Conservation (phyloP, 2,797 vertebrate genomes). For the Acanthis flammea region DNA sequence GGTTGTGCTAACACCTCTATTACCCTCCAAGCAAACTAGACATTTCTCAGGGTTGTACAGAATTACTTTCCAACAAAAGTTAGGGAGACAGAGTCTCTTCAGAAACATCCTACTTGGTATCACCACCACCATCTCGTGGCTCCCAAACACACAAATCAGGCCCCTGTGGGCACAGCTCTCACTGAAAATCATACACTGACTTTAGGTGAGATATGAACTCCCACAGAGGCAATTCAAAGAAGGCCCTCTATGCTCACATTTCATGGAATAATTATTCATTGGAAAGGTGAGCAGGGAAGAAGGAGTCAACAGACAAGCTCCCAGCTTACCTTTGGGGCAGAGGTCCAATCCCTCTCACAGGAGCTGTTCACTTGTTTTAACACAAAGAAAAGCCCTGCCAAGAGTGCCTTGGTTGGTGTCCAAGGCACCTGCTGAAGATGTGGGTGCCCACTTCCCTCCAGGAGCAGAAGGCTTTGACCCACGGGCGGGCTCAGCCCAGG, state of each 20-base stretch:
- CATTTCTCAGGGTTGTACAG: neutral
- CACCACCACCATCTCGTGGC: neutral
- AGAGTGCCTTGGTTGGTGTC: neutral
- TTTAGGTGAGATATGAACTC: neutral
- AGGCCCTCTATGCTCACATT: neutral
- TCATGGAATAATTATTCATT: neutral
- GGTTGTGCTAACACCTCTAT: neutral
- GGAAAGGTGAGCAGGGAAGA: neutral
- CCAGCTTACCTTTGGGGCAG: neutral
- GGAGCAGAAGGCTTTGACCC: neutral
- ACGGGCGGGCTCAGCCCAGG: neutral
- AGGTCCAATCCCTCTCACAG: neutral
- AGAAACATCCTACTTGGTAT: neutral
- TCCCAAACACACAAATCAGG: neutral
- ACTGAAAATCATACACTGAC: neutral
- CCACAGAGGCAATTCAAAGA: neutral
- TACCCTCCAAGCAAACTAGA: neutral
- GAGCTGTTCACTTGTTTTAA: neutral
- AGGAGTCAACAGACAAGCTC: neutral
- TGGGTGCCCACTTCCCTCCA: neutral
- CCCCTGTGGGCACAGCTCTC: neutral
- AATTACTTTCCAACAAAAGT: neutral
- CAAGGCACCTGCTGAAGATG: neutral
- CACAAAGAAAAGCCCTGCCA: neutral
- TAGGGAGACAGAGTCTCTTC: neutral